Conservation (phyloP, 2,797 vertebrate species). For the Lycodopsis pacificus region DNA sequence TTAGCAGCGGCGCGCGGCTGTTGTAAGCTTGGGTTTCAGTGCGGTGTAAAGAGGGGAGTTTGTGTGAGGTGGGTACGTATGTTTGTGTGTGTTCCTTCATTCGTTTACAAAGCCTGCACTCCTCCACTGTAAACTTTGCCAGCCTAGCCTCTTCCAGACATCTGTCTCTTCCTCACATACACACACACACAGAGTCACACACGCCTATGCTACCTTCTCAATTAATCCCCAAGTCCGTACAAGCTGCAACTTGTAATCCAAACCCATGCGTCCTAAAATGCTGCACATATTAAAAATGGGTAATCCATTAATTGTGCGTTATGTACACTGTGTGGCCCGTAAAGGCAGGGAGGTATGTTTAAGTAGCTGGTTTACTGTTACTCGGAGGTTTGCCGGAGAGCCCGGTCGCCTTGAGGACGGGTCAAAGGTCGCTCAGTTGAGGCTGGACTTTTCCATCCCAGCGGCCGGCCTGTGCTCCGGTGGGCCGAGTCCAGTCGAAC, state of each 20-base stretch:
- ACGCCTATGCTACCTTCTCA: slow-evolving; percentile 33
- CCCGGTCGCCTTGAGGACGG: slow-evolving; percentile 24
- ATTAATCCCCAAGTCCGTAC: slow-evolving; percentile 47
- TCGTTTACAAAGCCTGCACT: slow-evolving; percentile 69
- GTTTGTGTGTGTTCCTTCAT: slow-evolving; percentile 70
- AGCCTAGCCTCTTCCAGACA: slow-evolving; percentile 59
- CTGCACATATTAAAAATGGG: slow-evolving; percentile 41
- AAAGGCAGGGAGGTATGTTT: slow-evolving; percentile 38
- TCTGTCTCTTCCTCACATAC: slow-evolving; percentile 55
- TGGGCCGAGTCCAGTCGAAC: slow-evolving; percentile 27
- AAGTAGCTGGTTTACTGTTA: slow-evolving; percentile 32
- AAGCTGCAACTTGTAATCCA: slow-evolving; percentile 49
- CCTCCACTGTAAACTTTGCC: slow-evolving; percentile 64
- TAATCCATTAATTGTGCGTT: slow-evolving; percentile 26
- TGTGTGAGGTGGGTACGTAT: slow-evolving; percentile 56
- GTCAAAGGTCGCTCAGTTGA: slow-evolving; percentile 55
- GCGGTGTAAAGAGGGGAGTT: slow-evolving; percentile 35
- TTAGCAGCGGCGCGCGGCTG: slow-evolving; percentile 41
- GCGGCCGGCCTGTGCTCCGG: slow-evolving; percentile 29
- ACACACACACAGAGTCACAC: slow-evolving; percentile 33
- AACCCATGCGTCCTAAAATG: slow-evolving; percentile 22
- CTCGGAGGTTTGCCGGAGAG: slow-evolving; percentile 15
- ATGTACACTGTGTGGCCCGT: slow-evolving; percentile 31
- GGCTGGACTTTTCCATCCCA: slow-evolving; percentile 43
- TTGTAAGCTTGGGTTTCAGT: slow-evolving; percentile 48